Conservation (phyloP, 1,140 invertebrate genomes). For the Drosophila ananassae region DNA sequence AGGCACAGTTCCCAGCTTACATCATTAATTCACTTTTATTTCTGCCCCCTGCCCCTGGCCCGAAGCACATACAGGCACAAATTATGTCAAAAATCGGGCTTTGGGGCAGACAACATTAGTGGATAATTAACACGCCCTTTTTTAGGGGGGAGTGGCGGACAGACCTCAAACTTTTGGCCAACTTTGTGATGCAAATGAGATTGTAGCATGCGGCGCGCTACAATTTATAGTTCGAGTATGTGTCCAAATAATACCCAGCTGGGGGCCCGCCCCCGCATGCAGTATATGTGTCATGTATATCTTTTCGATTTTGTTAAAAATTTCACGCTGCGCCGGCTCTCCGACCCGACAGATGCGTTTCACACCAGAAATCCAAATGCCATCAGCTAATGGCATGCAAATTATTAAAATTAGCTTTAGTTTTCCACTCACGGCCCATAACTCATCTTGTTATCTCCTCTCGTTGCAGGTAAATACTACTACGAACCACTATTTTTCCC, state of each 20-base stretch:
- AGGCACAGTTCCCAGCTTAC: slow-evolving; percentile 48
- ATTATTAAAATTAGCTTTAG: slow-evolving; percentile 57
- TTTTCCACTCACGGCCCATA: slow-evolving; percentile 33
- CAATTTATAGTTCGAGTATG: slow-evolving; percentile 58
- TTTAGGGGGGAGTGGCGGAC: slow-evolving; percentile 18
- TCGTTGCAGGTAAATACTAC: slow-evolving; percentile 57
- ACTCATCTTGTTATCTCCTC: slow-evolving; percentile 55
- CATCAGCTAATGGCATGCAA: slow-evolving; percentile 49
- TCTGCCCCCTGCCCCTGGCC: background rate
- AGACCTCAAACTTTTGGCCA: slow-evolving; percentile 54
- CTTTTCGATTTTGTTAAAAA: slow-evolving; percentile 44
- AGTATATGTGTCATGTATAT: background rate
- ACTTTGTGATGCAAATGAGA: slow-evolving; percentile 79
- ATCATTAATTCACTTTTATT: slow-evolving; percentile 40
- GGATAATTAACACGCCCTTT: slow-evolving; percentile 79
- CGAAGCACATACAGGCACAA: slow-evolving; percentile 9
- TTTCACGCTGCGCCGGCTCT: slow-evolving; percentile 58
- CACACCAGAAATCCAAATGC: slow-evolving; percentile 15
- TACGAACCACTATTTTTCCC: slow-evolving; percentile 6
- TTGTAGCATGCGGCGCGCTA: slow-evolving; percentile 45
- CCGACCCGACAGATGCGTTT: slow-evolving; percentile 47
- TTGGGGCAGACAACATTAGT: slow-evolving; percentile 71
- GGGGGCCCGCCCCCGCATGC: slow-evolving; percentile 51
- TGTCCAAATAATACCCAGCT: slow-evolving; percentile 54
- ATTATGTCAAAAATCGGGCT: slow-evolving; percentile 66